These are phyloP conservation scores for Dasypus novemcinctus DNA, from an alignment of 2,113 vertebrate genomes.

Conservation along the genomic window DNA sequence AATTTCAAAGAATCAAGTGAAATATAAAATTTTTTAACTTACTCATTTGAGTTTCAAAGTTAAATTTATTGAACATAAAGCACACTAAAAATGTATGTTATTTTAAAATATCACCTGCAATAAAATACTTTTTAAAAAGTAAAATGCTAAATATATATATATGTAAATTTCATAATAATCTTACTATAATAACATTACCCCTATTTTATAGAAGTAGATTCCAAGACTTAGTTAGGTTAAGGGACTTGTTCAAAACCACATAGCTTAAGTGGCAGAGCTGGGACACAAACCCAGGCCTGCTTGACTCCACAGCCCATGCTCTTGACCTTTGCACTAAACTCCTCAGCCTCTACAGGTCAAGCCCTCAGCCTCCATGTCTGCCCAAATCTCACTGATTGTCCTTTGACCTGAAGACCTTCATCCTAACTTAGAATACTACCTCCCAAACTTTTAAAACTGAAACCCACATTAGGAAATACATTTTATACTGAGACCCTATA, in stretches of 20 bases:
- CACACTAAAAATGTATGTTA: no score
- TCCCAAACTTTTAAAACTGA: conserved; percentile 46
- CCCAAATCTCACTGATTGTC: neutral
- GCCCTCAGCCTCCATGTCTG: neutral
- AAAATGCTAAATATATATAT: no score
- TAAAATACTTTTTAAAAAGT: no score
- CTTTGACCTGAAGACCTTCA: conserved; percentile 19
- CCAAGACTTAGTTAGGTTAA: conserved; percentile 8
- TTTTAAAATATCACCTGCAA: no score
- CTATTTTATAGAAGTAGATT: neutral
- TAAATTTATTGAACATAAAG: no score
- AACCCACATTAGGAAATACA: neutral
- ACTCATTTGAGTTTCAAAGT: no score
- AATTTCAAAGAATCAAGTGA: no score
- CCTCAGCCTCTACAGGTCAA: neutral
- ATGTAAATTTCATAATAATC: neutral
- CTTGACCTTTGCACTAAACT: neutral
- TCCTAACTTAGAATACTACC: conserved; percentile 24
- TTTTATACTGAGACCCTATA: neutral
- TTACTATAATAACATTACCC: neutral
- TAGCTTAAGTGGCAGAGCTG: neutral
- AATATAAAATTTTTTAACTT: no score
- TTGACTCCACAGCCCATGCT: neutral
- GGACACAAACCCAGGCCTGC: neutral
- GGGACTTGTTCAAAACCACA: neutral